These are phyloP conservation scores for Anguilla pacifica DNA, from an alignment of 2,797 vertebrate genomes.

Conservation along the genomic window DNA sequence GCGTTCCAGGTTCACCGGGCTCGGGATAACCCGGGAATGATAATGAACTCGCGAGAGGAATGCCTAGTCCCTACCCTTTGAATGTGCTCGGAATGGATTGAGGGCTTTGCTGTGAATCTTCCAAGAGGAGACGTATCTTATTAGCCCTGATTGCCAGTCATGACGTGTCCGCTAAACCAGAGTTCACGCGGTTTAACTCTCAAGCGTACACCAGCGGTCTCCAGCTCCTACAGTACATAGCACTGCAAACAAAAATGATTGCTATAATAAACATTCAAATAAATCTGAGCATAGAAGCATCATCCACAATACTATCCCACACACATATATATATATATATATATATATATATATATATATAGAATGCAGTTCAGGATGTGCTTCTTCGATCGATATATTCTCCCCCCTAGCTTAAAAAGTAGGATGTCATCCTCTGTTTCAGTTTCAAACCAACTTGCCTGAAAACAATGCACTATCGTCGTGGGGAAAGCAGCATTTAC, in stretches of 20 bases:
- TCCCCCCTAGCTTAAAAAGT: constrained; percentile 64
- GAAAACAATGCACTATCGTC: constrained; percentile 74
- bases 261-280: neutral
- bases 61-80: constrained; percentile 89
- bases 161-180: constrained; percentile 72
- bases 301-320: constrained; percentile 22
- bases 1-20: constrained; percentile 95
- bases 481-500: constrained; percentile 67
- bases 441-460: constrained; percentile 60
- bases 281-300: neutral
- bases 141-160: constrained; percentile 88
- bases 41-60: constrained; percentile 87
- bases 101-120: constrained; percentile 90
- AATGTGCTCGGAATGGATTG: constrained; percentile 94
- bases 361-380: constrained; percentile 67
- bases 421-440: constrained; percentile 43
- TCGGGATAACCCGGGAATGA: constrained; percentile 82
- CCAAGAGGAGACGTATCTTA: constrained; percentile 85
- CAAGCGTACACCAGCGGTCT: constrained; percentile 18
- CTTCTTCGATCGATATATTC: constrained; percentile 72
- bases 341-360: constrained; percentile 45
- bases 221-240: neutral
- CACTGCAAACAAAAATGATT: neutral
- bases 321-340: no score
- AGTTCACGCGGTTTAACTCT: constrained; percentile 79